Conservation (phyloP, 2,797 vertebrate genomes). For the Atherinosoma microstoma region DNA sequence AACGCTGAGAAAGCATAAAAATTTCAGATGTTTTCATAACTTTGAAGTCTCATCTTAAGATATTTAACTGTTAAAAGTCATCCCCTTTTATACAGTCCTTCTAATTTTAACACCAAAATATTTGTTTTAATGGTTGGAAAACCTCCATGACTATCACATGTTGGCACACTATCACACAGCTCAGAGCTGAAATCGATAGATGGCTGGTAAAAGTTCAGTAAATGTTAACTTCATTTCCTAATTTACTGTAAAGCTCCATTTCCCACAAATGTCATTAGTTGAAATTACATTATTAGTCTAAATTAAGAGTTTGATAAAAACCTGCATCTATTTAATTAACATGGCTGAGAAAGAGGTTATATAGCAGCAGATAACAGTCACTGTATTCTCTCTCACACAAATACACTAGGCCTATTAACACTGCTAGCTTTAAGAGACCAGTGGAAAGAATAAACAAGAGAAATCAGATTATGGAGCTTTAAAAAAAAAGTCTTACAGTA, state of each 20-base stretch:
- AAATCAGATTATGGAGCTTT: not conserved
- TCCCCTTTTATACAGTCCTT: not conserved
- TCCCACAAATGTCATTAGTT: slow-evolving; percentile 27
- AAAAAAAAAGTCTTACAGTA: not conserved
- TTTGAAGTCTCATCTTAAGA: not conserved
- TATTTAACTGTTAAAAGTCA: not conserved
- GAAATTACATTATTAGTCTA: slow-evolving; percentile 43
- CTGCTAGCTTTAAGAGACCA: not conserved
- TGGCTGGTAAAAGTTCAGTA: slow-evolving; percentile 22
- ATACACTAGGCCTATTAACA: not conserved
- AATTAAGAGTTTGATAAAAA: slow-evolving; percentile 50
- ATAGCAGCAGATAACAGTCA: not conserved
- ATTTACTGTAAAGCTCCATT: slow-evolving; percentile 36
- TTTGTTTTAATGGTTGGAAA: slow-evolving; percentile 16
- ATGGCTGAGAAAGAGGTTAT: not conserved
- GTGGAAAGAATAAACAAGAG: not conserved
- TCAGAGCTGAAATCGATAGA: slow-evolving; percentile 34
- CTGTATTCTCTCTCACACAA: not conserved
- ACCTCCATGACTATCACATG: slow-evolving; percentile 43
- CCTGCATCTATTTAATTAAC: slow-evolving; percentile 55
- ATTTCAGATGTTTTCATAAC: not conserved
- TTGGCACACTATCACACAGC: slow-evolving; percentile 34
- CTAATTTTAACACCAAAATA: slow-evolving; percentile 38
- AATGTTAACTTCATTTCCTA: slow-evolving; percentile 62
- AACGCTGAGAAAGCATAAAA: not conserved